Base-by-base conservation (phyloP, 2,888 invertebrate species). In the Agapostemon virescens region DNA sequence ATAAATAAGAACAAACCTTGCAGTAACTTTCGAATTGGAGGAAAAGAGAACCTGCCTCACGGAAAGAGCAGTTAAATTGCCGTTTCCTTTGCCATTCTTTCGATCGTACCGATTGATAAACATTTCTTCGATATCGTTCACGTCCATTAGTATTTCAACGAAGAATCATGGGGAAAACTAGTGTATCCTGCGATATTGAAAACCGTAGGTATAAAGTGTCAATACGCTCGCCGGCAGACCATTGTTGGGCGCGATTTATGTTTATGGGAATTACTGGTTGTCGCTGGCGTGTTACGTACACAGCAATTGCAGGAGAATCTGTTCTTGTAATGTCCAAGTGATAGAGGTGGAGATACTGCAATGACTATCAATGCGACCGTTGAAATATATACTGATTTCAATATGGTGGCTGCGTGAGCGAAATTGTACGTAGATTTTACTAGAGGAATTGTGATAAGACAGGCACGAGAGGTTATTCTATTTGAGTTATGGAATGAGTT, bases 201-300 rank as follows among this genome's bases (percentile, higher is more conserved):
- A 61, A 61, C 58, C 58, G 30, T 61, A 33, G 87, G 88, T 87
- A 90, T 88, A 88, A 90, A 89, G 87, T 87, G 89, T 89, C 90
- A 90, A 90, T 90, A 91, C 91, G 87, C 87, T 90, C 89, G 88
- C 90, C 90, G 87, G 86, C 80, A 72, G 79, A 81, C 88, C 85
- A 91, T 90, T 90, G 90, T 90, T 79, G 86, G 69, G 82, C 87
- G 86, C 90, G 91, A 91, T 90, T 88, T 88, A 91, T 87, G 88
- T 88, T 89, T 88, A 89, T 87, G 89, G 85, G 85, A 88, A 84
- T 84, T 81, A 84, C 86, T 81, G 55, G 81, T 70, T 78, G 64
- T 80, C 76, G 84, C 49, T 74, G 67, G 67, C 69, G 75, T 73
- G 78, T 58, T 78, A 84, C 78, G 77, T 75, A 72, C 52, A 77